A percentile compares a stretch with the other conserved stretches of the same genome.
These are phyloP conservation scores for Jaculus jaculus DNA, from an alignment of 2,113 vertebrate species.

Conservation along the genomic window DNA sequence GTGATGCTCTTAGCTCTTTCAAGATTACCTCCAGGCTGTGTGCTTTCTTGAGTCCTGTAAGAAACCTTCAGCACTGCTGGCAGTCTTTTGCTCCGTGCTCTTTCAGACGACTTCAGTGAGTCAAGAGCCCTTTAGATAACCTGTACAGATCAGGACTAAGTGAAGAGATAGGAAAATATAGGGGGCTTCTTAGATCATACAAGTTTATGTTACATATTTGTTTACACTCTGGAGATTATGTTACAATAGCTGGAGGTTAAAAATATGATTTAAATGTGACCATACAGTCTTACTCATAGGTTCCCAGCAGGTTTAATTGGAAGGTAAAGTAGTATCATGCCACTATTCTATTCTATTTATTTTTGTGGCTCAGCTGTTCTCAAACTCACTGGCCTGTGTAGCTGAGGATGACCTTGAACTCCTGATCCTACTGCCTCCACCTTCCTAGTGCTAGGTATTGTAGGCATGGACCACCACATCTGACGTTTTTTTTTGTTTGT, in stretches of 20 bases:
- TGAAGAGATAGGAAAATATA: not conserved
- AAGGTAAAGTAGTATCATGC: not conserved
- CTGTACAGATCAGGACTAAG: not conserved
- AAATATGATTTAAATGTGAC: slow-evolving; percentile 14
- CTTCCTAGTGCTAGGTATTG: not conserved
- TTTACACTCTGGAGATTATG: not conserved
- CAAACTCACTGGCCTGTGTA: not conserved
- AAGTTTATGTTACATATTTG: slow-evolving; percentile 35
- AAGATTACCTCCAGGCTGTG: slow-evolving; percentile 6
- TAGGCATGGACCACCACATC: not conserved
- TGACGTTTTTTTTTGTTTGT: not conserved
- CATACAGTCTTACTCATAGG: not conserved
- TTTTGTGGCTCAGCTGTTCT: not conserved
- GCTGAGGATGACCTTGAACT: not conserved
- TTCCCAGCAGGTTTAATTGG: slow-evolving; percentile 31
- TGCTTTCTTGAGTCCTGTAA: slow-evolving; percentile 26
- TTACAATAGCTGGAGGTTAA: slow-evolving; percentile 20
- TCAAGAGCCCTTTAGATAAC: not conserved
- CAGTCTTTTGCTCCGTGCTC: not conserved
- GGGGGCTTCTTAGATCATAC: not conserved
- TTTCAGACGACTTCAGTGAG: slow-evolving; percentile 40
- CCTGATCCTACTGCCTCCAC: not conserved
- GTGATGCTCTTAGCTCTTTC: slow-evolving; percentile 36
- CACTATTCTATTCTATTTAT: not conserved
- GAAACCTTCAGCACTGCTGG: slow-evolving; percentile 36